Conservation (phyloP, 2,888 invertebrate genomes). For the Lasius platythorax region DNA sequence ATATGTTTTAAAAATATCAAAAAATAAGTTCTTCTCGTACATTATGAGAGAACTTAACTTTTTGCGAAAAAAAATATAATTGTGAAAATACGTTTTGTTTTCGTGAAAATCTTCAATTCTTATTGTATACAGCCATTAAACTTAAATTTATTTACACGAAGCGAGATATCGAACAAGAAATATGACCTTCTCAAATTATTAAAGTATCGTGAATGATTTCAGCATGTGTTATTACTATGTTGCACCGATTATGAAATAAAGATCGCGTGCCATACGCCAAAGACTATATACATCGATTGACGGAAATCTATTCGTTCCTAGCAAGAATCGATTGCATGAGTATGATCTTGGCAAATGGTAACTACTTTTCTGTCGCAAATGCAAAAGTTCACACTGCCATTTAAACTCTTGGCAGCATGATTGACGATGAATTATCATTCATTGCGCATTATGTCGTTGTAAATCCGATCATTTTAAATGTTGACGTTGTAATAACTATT, state of each 20-base stretch:
- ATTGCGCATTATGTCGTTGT: conserved; percentile 28
- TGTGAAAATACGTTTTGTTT: background rate
- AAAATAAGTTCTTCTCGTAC: background rate
- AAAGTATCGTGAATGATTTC: conserved; percentile 62
- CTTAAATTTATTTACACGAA: conserved; percentile 18
- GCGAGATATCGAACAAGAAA: conserved; percentile 3
- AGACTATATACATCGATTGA: conserved; percentile 60
- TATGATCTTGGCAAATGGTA: conserved; percentile 44
- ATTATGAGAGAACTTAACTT: background rate
- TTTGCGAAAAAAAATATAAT: background rate
- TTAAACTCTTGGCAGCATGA: conserved; percentile 39
- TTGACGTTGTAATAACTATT: background rate
- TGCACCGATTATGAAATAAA: conserved; percentile 58
- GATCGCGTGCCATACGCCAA: conserved; percentile 59
- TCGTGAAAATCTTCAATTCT: background rate
- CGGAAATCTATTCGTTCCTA: conserved; percentile 41
- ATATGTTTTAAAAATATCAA: background rate
- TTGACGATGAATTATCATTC: conserved; percentile 41
- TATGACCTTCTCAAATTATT: conserved; percentile 71
- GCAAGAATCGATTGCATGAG: conserved; percentile 29
- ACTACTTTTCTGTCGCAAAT: conserved; percentile 46
- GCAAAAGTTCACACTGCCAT: conserved; percentile 53
- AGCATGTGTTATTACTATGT: conserved; percentile 65
- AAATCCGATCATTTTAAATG: background rate
- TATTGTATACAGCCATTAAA: background rate